These are phyloP conservation scores for Punctoribates punctum DNA, from an alignment of 2,888 invertebrate species.

Conservation along the genomic window DNA sequence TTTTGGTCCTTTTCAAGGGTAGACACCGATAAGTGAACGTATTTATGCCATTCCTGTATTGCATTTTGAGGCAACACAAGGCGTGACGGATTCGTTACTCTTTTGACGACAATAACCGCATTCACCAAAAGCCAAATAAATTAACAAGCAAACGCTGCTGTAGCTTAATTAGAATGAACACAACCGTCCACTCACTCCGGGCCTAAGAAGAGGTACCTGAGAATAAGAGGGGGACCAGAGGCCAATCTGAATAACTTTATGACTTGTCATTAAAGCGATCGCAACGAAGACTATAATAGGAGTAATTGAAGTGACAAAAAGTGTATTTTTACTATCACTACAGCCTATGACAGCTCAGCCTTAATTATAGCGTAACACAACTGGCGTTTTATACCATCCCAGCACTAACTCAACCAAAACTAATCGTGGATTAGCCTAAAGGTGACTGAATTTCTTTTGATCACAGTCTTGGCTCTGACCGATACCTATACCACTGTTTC, in stretches of 20 bases:
- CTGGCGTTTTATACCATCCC: background rate
- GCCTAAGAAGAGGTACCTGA: background rate
- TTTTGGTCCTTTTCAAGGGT: slow-evolving; percentile 4
- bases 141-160: slow-evolving; percentile 29
- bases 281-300: slow-evolving; percentile 5
- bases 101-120: slow-evolving; percentile 38
- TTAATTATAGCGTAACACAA: slow-evolving; percentile 28
- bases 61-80: slow-evolving; percentile 34
- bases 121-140: slow-evolving; percentile 29
- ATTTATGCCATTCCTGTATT: background rate
- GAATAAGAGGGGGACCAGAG: slow-evolving; percentile 18
- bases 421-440: slow-evolving; percentile 33
- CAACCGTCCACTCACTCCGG: background rate
- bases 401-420: slow-evolving; percentile 2
- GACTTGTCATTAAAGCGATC: slow-evolving; percentile 22
- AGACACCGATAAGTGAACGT: slow-evolving; percentile 15
- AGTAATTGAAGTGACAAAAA: slow-evolving; percentile 33
- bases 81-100: slow-evolving; percentile 34
- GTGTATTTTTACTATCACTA: background rate
- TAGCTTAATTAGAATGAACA: slow-evolving; percentile 36
- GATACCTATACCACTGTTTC: background rate
- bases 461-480: background rate
- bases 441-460: slow-evolving; percentile 22
- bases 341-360: slow-evolving; percentile 3
- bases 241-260: slow-evolving; percentile 11